Conservation (phyloP, 2,113 vertebrate genomes). For the Neodontobutis hainanensis region DNA sequence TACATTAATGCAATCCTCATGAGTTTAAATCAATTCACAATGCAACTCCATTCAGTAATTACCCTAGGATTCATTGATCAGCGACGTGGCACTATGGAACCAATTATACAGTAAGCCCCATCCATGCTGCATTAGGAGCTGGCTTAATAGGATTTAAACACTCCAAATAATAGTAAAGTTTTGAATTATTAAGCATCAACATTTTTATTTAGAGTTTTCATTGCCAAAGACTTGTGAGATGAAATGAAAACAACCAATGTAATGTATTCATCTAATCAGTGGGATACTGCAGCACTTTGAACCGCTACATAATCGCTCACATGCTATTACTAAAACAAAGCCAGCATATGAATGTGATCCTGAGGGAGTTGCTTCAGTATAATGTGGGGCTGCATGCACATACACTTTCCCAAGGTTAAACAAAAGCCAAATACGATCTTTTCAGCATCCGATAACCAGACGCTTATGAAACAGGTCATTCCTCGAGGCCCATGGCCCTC, state of each 20-base stretch:
- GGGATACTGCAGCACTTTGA: slow-evolving; percentile 62
- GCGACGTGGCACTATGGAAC: slow-evolving; percentile 45
- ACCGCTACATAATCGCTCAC: slow-evolving; percentile 58
- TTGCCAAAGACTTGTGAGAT: slow-evolving; percentile 20
- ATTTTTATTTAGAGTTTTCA: slow-evolving; percentile 1
- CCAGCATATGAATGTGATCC: slow-evolving; percentile 69
- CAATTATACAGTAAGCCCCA: slow-evolving; percentile 48
- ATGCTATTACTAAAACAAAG: slow-evolving; percentile 67
- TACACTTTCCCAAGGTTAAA: slow-evolving; percentile 73
- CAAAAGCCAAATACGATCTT: slow-evolving; percentile 66
- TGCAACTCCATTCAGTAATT: slow-evolving; percentile 36
- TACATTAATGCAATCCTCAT: slow-evolving; percentile 31
- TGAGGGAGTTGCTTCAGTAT: slow-evolving; percentile 58
- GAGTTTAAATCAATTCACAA: slow-evolving; percentile 27
- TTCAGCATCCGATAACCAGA: slow-evolving; percentile 62
- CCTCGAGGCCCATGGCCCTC: slow-evolving; percentile 46
- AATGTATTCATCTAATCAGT: slow-evolving; percentile 66
- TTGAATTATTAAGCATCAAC: slow-evolving; percentile 62
- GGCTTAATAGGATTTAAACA: slow-evolving; percentile 43
- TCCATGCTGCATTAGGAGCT: slow-evolving; percentile 26
- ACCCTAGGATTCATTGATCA: slow-evolving; percentile 58
- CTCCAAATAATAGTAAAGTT: slow-evolving; percentile 45
- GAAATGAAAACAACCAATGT: slow-evolving; percentile 37
- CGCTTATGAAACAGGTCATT: slow-evolving; percentile 61
- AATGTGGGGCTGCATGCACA: slow-evolving; percentile 46